Evolutionary conservation across 2,888 invertebrate genomes (phyloP).

Genomic region (Drosophila picticornis): DNA sequence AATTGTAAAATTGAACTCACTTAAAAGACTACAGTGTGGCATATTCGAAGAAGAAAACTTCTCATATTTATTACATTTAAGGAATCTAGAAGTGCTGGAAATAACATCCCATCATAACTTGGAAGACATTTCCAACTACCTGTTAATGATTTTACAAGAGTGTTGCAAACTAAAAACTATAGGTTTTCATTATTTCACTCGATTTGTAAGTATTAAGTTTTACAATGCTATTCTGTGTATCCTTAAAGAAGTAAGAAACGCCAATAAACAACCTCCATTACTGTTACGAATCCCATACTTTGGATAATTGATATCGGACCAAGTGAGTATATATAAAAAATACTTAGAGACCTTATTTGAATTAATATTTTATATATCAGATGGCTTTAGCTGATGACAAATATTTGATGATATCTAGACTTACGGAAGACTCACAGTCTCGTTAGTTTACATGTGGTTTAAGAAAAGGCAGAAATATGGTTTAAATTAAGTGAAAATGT

Average conservation of each 20-base stretch:
- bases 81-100: not conserved
- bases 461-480: not conserved
- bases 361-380: not conserved
- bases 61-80: not conserved
- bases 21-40: conserved; percentile 1
- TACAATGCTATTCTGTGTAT: not conserved
- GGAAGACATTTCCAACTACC: not conserved
- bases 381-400: not conserved
- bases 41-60: not conserved
- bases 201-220: not conserved
- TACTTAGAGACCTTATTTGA: not conserved
- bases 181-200: not conserved
- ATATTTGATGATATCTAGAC: not conserved
- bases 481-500: not conserved
- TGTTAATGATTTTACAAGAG: not conserved
- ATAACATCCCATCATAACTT: not conserved
- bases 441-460: not conserved
- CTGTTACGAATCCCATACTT: not conserved
- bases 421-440: not conserved
- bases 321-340: not conserved
- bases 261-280: not conserved
- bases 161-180: not conserved
- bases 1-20: not conserved
- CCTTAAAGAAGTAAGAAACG: not conserved
- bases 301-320: not conserved